Evolutionary conservation across 1,140 invertebrate genomes (phyloP), one percentile per base, ranked within the genome.

Genomic region (Cydia strobilella): DNA sequence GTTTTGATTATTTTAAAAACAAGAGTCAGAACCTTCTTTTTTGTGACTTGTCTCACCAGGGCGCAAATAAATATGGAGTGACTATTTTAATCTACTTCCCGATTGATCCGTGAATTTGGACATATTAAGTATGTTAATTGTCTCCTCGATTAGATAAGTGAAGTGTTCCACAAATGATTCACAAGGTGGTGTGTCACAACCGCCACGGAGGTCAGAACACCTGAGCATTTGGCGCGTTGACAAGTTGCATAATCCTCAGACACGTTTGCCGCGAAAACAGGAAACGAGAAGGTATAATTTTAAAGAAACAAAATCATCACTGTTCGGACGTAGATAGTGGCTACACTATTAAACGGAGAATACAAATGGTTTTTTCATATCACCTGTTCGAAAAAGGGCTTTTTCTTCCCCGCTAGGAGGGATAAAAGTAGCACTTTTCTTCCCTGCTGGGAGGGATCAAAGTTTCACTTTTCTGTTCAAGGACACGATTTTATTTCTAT

Each of bases 171-270:
- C 23, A 13, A 20, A 62, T 62, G 72, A 59, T 82, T 83, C 84
- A 85, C 81, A 78, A 82, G 80, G 76, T 51, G 74, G 78, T 78
- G 75, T 81, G 75, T 81, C 75, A 77, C 73, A 75, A 78, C 77
- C 15, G 59, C 3, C n/a, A 31, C 48, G 65, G 80, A 84, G 83
- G 85, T 87, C 81, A 79, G 77, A 85, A 85, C 89, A 90, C 89
- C 88, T 89, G 85, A 86, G 75, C 81, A 77, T 45, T 86, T 90
- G 89, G 89, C 89, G 85, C 35, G 25, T 71, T 86, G 88, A 86
- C 89, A 91, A 90, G 75, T 89, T 88, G 84, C 85, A 84, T 91
- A 89, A 89, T 83, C 78, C 74, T 54, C 73, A 74, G 74, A 80
- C 78, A 79, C 76, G 78, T 77, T 76, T 80, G 77, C 74, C 78